Percentiles rank a stretch among this genome's conserved stretches.
These are phyloP conservation scores for Delichon dasypus DNA, from an alignment of 2,797 vertebrate species.

Conservation along the genomic window DNA sequence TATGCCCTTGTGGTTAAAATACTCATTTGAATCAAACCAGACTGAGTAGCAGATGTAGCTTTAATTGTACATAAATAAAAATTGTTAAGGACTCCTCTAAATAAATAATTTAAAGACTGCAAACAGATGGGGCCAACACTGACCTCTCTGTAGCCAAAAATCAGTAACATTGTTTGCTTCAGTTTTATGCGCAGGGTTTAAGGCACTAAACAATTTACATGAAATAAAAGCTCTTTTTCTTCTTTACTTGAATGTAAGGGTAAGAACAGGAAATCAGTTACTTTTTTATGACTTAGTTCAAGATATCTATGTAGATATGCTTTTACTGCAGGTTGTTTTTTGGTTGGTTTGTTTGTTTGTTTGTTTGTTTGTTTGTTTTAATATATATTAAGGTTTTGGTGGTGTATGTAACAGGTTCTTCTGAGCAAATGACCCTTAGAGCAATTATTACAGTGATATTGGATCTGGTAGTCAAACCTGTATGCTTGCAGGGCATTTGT, in stretches of 20 bases:
- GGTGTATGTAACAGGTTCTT: not conserved
- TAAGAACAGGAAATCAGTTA: not conserved
- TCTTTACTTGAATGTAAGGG: not conserved
- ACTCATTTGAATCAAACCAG: not conserved
- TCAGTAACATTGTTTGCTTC: not conserved
- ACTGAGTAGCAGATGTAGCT: not conserved
- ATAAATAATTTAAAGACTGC: not conserved
- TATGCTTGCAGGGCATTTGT: not conserved
- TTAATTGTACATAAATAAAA: not conserved
- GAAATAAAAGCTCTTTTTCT: not conserved
- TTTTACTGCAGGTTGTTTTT: not conserved
- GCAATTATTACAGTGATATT: not conserved
- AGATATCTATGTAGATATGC: not conserved
- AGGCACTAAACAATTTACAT: not conserved
- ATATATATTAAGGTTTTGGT: not conserved
- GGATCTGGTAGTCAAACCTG: not conserved
- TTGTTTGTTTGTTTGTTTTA: too few relatives aligned
- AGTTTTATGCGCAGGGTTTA: fast-evolving
- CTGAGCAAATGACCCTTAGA: not conserved
- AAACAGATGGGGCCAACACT: too few relatives aligned
- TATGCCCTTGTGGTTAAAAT: not conserved
- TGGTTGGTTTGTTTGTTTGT: too few relatives aligned
- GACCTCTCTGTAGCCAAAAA: not conserved
- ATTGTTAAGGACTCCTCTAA: not conserved
- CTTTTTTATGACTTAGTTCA: not conserved